Evolutionary conservation across 2,888 invertebrate species (phyloP), one percentile per base, ranked within the genome.

Genomic region (Tenthredo amoena): DNA sequence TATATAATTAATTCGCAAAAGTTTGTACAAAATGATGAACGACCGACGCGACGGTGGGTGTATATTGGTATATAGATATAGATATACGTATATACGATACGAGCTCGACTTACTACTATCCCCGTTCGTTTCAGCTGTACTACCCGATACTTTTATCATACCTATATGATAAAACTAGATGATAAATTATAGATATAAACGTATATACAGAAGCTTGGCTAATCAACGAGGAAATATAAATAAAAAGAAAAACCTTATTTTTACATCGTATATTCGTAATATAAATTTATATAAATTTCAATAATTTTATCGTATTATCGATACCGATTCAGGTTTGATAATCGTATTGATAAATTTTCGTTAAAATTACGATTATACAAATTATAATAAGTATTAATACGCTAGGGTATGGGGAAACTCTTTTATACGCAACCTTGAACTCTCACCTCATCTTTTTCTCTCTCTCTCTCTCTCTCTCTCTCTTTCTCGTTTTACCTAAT

Each of bases 401-500:
- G 55, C 7, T 55, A 0, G 55, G 55, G 26, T 21, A 62, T 26
- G 62, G 68, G 34, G 18, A 3, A 68, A 68, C 68, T 68, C 68
- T 68, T 68, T 74, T n/a, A 74, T n/a, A 74, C 12, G 40, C 21
- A 50, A 77, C 50, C 77, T 77, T 55, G 77, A 77, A 47, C 77
- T 77, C 10, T 74, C 72, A 58, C 81, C 12, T 55, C 71, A 40
- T 74, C 55, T 40, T 55, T 31, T 31, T 72, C 81, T 62, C 81
- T 85, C 79, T 34, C 15, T 74, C 40, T 55, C 62, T 62, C 82
- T 47, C 62, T 71, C 58, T 85, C 58, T 86, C 62, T 85, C 84
- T 87, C 87, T 85, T 84, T 84, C 86, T 65, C 74, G 65, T 34
- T 77, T 50, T 74, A 74, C 74, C 40, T 74, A 43, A 74, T 74